Conservation (phyloP, 2,888 invertebrate genomes). For the Palloptera scutellata region DNA sequence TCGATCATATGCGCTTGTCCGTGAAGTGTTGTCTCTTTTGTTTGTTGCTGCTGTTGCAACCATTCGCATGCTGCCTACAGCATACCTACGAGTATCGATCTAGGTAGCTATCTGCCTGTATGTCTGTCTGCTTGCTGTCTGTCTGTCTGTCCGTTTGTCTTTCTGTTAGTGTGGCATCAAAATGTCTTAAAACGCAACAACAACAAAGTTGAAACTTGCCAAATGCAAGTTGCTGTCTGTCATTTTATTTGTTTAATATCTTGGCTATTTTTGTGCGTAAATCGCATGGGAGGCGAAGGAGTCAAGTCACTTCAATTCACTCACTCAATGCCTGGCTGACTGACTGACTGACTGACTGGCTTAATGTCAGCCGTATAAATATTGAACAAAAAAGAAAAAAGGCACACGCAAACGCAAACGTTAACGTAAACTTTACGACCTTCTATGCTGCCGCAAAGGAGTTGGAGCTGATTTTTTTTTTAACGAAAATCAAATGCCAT, state of each 20-base stretch:
- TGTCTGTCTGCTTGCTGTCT: background rate
- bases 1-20: background rate
- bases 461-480: too few relatives aligned
- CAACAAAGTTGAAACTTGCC: too few relatives aligned
- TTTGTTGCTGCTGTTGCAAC: too few relatives aligned
- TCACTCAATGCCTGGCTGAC: too few relatives aligned
- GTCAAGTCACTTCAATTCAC: background rate
- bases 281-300: constrained; percentile 35
- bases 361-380: too few relatives aligned
- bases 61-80: too few relatives aligned
- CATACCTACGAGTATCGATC: background rate
- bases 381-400: background rate
- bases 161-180: too few relatives aligned
- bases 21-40: too few relatives aligned
- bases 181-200: too few relatives aligned
- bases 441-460: constrained; percentile 28
- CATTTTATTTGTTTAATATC: background rate
- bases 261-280: constrained; percentile 21
- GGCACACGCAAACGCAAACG: background rate
- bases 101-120: background rate
- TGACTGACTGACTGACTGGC: too few relatives aligned
- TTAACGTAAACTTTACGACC: background rate
- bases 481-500: constrained; percentile 6
- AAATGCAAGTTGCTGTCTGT: too few relatives aligned
- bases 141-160: background rate